Percentiles rank a stretch among this genome's conserved stretches.
These are phyloP conservation scores for Capromys pilorides DNA, from an alignment of 2,797 vertebrate species.

Conservation along the genomic window DNA sequence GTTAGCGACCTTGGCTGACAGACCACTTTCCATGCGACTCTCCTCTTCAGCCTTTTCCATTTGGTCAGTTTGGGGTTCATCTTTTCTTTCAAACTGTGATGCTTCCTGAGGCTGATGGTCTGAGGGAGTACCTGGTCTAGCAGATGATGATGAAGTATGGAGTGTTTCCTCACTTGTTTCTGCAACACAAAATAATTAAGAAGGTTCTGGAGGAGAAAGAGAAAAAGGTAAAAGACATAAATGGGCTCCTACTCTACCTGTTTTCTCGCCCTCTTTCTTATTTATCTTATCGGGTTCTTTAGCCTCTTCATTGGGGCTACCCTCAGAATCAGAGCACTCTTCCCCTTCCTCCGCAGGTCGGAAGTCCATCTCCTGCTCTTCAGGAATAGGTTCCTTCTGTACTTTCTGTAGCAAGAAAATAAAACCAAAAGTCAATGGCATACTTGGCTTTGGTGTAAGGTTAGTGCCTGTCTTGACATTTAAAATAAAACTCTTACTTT, in stretches of 20 bases:
- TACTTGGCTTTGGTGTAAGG: neutral
- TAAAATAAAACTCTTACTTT: slow-evolving; percentile 88
- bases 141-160: slow-evolving; percentile 80
- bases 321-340: slow-evolving; percentile 91
- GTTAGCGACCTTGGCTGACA: slow-evolving; percentile 81
- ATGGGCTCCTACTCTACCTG: slow-evolving; percentile 73
- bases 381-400: slow-evolving; percentile 96
- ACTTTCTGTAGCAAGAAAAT: slow-evolving; percentile 89
- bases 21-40: slow-evolving; percentile 75
- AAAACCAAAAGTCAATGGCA: slow-evolving; percentile 21
- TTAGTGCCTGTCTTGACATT: neutral
- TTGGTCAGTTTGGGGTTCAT: slow-evolving; percentile 83
- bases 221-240: neutral
- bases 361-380: slow-evolving; percentile 98
- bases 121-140: slow-evolving; percentile 83
- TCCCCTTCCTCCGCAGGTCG: slow-evolving; percentile 92
- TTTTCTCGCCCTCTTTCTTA: slow-evolving; percentile 87
- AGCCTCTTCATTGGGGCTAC: slow-evolving; percentile 91
- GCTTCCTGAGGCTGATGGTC: slow-evolving; percentile 84
- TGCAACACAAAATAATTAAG: slow-evolving; percentile 79
- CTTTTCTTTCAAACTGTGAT: slow-evolving; percentile 84
- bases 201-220: neutral
- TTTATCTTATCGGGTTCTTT: slow-evolving; percentile 91
- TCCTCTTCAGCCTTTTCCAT: slow-evolving; percentile 86
- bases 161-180: slow-evolving; percentile 85